Base-by-base conservation (phyloP, 1,140 invertebrate genomes). In the Philopotamus ludificatus region DNA sequence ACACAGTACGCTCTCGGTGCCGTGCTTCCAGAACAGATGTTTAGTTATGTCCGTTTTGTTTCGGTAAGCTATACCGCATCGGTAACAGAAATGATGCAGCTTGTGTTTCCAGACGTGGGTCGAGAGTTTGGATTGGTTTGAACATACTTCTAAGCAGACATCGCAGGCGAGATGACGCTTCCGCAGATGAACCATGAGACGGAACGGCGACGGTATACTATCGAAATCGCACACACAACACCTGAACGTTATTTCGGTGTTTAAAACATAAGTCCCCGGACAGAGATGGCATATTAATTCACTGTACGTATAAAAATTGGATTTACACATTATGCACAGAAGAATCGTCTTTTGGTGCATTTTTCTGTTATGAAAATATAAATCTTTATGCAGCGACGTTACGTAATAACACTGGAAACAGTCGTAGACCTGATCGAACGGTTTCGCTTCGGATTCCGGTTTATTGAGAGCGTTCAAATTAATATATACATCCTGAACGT, bases 21-120 rank as follows among this genome's bases (percentile, higher is more conserved):
- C 91, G 75, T 94, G 91, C 74, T 94, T 94, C 92, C 91, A 94
- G 74, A 92, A 93, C 39, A 93, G 77, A 81, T 94, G 91, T 72
- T 91, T 91, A 28, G 87, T 91, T 51, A 93, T 93, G 71, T 93
- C 90, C 39, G 87, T 87, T 75, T 93, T 92, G 75, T 92, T 92
- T 54, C 89, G 83, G 74, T 93, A 94, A 2, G 91, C 86, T 67
- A 93, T 90, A 21, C 87, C 88, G 76, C 91, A 93, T 39, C 89
- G 85, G 75, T 92, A 93, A 74, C 92, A 94, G 16, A 92, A 75
- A 77, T 93, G 90, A 76, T 91, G 84, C 23, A 93, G 75, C 75
- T 93, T 93, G 74, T 94, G 92, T 74, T 93, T 93, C 89, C 89
- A 92, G 28, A 93, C 89, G 73, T 94, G 92, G 66, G 89, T 89